Evolutionary conservation across 1,140 invertebrate species (phyloP), one percentile per base, ranked within the genome.

Genomic region (Drosophila funebris): DNA sequence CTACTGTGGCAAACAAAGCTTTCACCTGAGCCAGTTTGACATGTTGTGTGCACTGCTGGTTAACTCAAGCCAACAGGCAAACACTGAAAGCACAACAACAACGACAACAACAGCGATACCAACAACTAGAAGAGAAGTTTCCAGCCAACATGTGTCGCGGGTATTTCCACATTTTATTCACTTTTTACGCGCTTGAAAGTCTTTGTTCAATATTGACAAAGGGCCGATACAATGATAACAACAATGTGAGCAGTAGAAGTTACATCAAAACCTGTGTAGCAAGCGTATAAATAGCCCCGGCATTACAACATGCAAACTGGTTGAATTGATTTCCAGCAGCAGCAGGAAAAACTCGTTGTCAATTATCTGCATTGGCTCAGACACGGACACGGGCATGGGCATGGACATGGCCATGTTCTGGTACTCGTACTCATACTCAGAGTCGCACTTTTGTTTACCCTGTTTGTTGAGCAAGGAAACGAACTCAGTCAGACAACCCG

Each of bases 271-370:
- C 14, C 18, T 4, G 43, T 22, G 31, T 11, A 9, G 36, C 1
- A 53, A 20, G 31, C 14, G 20, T 33, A 60, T 14, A 58, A 60
- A 67, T 67, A 41, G 54, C 22, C 4, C 16, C 18, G 50, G 18
- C 43, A 48, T 57, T 46, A 43, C 66, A 66, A 87, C 77, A 87
- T 78, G 78, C 78, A 85, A 87, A 87, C 78, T 78, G 75, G 69
- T 74, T 78, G 78, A 87, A 85, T 85, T 85, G 82, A 85, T 87
- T 85, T 85, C 78, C 61, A 87, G 74, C 46, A 44, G 22, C 22
- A 62, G 64, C n/a, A n/a, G n/a, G n/a, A n/a, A n/a, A n/a, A n/a
- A n/a, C 76, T 77, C 61, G 73, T 77, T 67, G 73, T 76, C 80
- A 84, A 84, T 84, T 84, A 84, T 84, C 72, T 64, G 76, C 80